Evolutionary conservation across 92 coral and sea anemone species (phyloP).

Genomic region (Galaxea fascicularis): DNA sequence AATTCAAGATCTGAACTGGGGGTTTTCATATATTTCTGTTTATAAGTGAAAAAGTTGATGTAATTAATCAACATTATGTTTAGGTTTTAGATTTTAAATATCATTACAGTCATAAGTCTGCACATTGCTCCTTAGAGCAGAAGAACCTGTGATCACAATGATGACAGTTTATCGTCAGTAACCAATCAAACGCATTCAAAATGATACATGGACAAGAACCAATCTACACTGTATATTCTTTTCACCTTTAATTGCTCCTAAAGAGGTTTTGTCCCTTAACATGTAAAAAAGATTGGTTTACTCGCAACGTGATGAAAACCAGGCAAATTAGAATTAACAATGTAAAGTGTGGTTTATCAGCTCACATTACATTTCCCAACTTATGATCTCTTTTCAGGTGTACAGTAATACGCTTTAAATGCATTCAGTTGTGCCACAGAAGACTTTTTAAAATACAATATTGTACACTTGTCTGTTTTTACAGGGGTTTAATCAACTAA

Average conservation of each 20-base stretch:
- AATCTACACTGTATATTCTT: background rate
- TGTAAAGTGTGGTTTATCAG: background rate
- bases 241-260: background rate
- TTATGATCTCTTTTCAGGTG: no score
- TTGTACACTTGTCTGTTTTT: no score
- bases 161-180: conserved; percentile 48
- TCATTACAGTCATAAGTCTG: conserved; percentile 18
- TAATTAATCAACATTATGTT: background rate
- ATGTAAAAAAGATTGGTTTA: background rate
- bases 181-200: conserved; percentile 33
- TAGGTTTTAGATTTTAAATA: background rate
- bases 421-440: no score
- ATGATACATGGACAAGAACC: background rate
- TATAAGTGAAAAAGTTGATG: background rate
- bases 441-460: no score
- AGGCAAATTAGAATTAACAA: background rate
- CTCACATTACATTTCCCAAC: no score
- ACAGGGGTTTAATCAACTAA: no score
- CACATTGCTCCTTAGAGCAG: conserved; percentile 41
- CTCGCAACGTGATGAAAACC: background rate
- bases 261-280: background rate
- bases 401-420: no score
- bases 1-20: background rate
- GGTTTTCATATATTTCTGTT: background rate
- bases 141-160: conserved; percentile 46